A percentile compares a stretch with the other conserved stretches of the same genome.
Conservation (phyloP, 2,113 vertebrate genomes). For the Condylura cristata region DNA sequence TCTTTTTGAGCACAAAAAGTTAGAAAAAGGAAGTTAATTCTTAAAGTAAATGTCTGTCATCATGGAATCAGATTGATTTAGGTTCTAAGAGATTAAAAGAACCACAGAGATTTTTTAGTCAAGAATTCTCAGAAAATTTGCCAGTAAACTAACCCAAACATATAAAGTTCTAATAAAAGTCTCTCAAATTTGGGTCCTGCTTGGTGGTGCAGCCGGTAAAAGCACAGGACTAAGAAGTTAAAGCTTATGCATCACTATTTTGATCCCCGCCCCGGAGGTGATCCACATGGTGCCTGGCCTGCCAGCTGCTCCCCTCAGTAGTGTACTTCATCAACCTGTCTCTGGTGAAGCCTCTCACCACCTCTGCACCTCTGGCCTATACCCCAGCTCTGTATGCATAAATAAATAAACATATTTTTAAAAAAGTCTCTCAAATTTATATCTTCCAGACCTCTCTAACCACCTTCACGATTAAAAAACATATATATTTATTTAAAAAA, state of each 20-base stretch:
- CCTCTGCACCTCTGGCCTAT: no score
- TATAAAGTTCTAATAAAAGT: background rate
- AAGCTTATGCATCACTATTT: no score
- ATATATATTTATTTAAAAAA: background rate
- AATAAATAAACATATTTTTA: background rate
- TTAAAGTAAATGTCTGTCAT: background rate
- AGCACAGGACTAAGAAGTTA: no score
- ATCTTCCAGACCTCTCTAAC: background rate
- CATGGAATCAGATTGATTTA: background rate
- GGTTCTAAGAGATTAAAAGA: conserved; percentile 48
- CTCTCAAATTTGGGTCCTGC: conserved; percentile 36
- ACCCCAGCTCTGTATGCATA: no score
- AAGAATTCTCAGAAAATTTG: conserved; percentile 1
- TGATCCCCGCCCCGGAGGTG: no score
- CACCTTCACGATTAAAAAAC: background rate
- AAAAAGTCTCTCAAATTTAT: conserved; percentile 20
- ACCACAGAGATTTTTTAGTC: conserved; percentile 2
- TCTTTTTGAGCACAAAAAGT: background rate
- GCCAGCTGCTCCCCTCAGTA: no score
- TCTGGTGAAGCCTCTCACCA: no score
- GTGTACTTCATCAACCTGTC: no score
- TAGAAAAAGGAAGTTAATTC: conserved; percentile 59
- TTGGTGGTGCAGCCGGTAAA: no score
- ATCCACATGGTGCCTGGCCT: no score
- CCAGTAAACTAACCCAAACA: background rate